Evolutionary conservation across 2,888 invertebrate species (phyloP).

Genomic region (Odontocerum albicorne): DNA sequence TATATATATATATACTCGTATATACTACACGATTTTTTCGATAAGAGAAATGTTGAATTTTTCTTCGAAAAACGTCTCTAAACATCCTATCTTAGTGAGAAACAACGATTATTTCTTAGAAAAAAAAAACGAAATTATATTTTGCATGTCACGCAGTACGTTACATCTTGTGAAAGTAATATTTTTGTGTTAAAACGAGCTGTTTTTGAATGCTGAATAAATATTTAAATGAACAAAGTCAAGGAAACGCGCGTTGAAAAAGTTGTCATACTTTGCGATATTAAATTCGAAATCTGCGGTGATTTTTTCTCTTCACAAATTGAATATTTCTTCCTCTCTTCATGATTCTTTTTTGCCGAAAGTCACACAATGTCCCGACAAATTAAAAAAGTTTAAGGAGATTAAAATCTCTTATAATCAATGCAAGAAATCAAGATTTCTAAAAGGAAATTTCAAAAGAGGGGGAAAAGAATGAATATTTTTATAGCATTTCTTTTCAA

Average conservation of each 20-base stretch:
- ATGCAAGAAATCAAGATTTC: conserved; percentile 28
- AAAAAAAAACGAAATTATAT: no score
- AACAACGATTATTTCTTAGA: no score
- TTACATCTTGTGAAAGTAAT: no score
- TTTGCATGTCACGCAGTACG: no score
- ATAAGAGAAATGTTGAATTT: no score
- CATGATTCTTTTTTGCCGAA: conserved; percentile 3
- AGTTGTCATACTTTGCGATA: neutral
- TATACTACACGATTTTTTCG: no score
- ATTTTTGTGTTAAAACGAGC: no score
- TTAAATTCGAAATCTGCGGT: neutral
- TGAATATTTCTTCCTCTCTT: neutral
- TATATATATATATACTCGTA: neutral
- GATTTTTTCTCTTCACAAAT: neutral
- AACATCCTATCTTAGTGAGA: no score
- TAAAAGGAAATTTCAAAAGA: conserved; percentile 1
- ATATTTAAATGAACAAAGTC: neutral
- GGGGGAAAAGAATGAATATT: conserved; percentile 5
- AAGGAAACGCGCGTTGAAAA: neutral
- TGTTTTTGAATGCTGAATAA: no score
- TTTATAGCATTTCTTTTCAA: no score
- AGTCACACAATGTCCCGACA: conserved; percentile 15
- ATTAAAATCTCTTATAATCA: conserved; percentile 30
- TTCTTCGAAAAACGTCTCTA: no score
- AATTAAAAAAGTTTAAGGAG: conserved; percentile 28